Percentiles rank a stretch among this genome's conserved stretches.
These are phyloP conservation scores for Diaperis boleti DNA, from an alignment of 2,888 invertebrate species.

Conservation along the genomic window DNA sequence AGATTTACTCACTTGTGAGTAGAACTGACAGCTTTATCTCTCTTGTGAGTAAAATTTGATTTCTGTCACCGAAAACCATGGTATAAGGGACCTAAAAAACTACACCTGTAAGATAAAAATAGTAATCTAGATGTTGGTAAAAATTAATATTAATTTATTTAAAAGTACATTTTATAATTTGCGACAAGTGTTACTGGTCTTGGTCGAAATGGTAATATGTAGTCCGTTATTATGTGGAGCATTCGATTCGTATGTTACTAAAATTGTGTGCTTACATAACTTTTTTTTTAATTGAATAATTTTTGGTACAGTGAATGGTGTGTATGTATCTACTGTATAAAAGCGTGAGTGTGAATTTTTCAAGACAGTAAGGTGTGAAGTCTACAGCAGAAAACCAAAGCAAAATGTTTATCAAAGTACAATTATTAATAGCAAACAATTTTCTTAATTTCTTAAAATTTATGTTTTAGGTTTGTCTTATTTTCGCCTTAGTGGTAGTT, in stretches of 20 bases:
- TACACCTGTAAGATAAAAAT: too few species aligned
- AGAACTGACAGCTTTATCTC: too few species aligned
- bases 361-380: background rate
- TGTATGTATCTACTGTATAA: conserved; percentile 1
- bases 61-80: too few species aligned
- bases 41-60: too few species aligned
- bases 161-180: too few species aligned
- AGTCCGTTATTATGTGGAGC: conserved; percentile 1
- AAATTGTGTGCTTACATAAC: background rate
- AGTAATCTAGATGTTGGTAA: too few species aligned
- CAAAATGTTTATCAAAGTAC: conserved; percentile 18
- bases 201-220: too few species aligned
- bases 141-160: too few species aligned
- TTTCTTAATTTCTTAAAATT: background rate
- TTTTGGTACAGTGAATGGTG: conserved; percentile 10
- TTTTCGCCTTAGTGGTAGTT: background rate
- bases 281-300: background rate
- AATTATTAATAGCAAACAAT: background rate
- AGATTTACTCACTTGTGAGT: too few species aligned
- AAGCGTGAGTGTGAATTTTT: conserved; percentile 5
- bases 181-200: too few species aligned
- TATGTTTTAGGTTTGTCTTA: background rate
- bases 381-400: conserved; percentile 2
- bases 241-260: background rate
- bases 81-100: too few species aligned